Conservation (phyloP, 2,113 vertebrate genomes). For the Motacilla tschutschensis region DNA sequence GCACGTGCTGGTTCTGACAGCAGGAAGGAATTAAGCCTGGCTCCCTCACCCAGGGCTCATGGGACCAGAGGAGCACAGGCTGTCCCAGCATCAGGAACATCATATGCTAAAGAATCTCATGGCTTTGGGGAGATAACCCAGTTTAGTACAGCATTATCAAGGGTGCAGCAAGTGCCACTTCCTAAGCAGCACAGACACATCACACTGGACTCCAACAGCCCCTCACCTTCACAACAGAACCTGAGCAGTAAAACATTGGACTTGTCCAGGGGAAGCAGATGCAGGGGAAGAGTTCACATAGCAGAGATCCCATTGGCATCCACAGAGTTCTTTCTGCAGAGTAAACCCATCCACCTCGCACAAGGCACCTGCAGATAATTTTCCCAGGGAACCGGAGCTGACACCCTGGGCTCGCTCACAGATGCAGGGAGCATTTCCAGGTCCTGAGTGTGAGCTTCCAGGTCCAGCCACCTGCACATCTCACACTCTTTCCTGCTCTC, state of each 20-base stretch:
- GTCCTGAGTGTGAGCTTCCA: not conserved
- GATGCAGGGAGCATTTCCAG: not conserved
- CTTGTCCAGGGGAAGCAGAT: not conserved
- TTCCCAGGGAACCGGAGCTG: not conserved
- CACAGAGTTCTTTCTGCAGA: not conserved
- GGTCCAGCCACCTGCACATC: not conserved
- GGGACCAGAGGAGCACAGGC: accelerated
- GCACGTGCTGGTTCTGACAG: not conserved
- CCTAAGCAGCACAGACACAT: not conserved
- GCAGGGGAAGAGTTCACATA: accelerated
- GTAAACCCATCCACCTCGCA: not conserved
- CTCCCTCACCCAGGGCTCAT: accelerated
- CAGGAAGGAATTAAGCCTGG: not conserved
- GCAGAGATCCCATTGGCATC: not conserved
- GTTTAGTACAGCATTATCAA: not conserved
- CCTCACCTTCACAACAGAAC: not conserved
- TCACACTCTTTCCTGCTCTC: not conserved
- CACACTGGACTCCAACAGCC: not conserved
- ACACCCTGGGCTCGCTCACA: not conserved
- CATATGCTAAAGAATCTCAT: not conserved
- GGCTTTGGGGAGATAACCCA: not conserved
- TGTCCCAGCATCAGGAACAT: not conserved
- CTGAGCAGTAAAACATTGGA: not conserved
- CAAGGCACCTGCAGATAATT: not conserved
- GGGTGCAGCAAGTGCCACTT: not conserved